Conservation (phyloP, 2,113 vertebrate genomes). For the Leptodactylus fuscus region DNA sequence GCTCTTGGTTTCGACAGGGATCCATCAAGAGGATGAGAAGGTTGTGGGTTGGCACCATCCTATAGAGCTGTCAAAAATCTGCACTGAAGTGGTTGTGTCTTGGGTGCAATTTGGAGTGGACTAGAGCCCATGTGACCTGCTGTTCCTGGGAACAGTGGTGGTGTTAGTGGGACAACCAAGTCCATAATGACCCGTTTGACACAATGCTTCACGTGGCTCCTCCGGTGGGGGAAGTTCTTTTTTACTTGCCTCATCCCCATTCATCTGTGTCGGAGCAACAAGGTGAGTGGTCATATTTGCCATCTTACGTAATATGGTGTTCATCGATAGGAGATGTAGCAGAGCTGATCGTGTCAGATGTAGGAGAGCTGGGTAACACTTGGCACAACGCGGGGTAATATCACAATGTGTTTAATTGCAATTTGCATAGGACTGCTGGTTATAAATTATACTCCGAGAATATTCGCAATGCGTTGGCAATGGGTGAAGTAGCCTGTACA, state of each 20-base stretch:
- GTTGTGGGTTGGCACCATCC: background rate
- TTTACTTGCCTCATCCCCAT: conserved; percentile 82
- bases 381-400: background rate
- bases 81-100: background rate
- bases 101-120: background rate
- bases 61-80: background rate
- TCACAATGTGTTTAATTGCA: background rate
- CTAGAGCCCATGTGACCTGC: background rate
- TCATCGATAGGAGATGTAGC: background rate
- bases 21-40: conserved; percentile 22
- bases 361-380: background rate
- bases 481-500: background rate
- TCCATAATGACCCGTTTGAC: conserved; percentile 77
- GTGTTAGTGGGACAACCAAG: background rate
- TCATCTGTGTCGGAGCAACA: conserved; percentile 67
- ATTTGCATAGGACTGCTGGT: background rate
- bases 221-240: conserved; percentile 82
- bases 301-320: background rate
- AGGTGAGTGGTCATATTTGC: conserved; percentile 53
- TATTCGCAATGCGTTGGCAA: background rate
- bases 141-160: background rate
- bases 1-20: background rate
- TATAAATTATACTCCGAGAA: background rate
- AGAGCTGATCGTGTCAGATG: background rate
- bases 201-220: conserved; percentile 80